Conservation (phyloP, 64 coral and sea anemone species). For the Platygyra sinensis region DNA sequence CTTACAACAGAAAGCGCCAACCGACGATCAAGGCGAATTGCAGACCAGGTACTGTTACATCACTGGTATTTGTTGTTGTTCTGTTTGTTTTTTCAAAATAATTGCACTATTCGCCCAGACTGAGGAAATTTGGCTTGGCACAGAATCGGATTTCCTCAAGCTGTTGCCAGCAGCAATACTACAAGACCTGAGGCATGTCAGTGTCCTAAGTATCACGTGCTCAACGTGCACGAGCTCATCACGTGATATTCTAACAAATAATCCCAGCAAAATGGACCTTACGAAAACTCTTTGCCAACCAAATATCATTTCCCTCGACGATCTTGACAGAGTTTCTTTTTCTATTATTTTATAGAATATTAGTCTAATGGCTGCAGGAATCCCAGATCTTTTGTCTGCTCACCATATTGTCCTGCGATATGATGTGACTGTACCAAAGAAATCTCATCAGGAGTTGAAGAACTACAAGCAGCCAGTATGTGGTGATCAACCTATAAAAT, state of each 20-base stretch:
- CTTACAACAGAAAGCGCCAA: conserved; percentile 39
- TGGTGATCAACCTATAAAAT: neutral
- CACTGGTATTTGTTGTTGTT: neutral
- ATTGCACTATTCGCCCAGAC: neutral
- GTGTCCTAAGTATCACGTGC: too few species aligned
- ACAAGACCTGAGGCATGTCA: too few species aligned
- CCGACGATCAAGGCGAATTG: conserved; percentile 57
- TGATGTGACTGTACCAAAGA: conserved; percentile 77
- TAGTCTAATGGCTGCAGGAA: conserved; percentile 83
- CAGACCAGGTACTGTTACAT: conserved; percentile 16
- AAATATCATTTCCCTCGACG: too few species aligned
- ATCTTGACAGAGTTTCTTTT: too few species aligned
- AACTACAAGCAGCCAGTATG: conserved; percentile 94
- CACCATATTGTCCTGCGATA: conserved; percentile 79
- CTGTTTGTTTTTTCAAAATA: too few species aligned
- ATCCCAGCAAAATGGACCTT: too few species aligned
- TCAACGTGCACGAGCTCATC: too few species aligned
- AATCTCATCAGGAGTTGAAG: conserved; percentile 79
- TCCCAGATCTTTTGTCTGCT: conserved; percentile 86
- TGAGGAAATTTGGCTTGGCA: too few species aligned
- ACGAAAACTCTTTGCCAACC: too few species aligned
- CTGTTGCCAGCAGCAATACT: too few species aligned
- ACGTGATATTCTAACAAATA: too few species aligned
- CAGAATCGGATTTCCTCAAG: too few species aligned
- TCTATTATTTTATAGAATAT: conserved; percentile 51